Evolutionary conservation across 30 jellyfish, hydroid and myxozoan genomes (phyloP), one percentile per base, ranked within the genome.

Genomic region (Cassiopea andromeda): DNA sequence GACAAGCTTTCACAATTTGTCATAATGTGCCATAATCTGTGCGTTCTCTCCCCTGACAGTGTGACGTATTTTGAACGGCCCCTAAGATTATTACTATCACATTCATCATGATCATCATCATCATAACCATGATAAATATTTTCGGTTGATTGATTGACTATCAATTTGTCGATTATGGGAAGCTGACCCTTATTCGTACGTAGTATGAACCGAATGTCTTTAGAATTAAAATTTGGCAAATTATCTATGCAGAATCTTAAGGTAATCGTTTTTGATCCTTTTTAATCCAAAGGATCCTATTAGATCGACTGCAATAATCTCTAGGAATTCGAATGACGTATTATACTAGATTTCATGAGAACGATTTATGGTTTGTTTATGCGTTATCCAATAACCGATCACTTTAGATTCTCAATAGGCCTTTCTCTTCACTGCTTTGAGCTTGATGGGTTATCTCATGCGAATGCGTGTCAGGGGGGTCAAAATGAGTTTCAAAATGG

Each of bases 211-310:
- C 0, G 38, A 27, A 27, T 27, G 0, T 27, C 38, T 27, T 27
- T 27, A 27, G 38, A 27, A 27, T 27, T 27, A 27, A 27, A 27
- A 27, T 27, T 44, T 70, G 79, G n/a, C 79, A 18, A 15, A 27
- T 70, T 8, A 3, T 70, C 15, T 27, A 6, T 70, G 15, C 79
- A 70, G n/a, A 70, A 70, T 70, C 79, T 15, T 10, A 70, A 1
- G 54, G 18, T 38, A 70, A 70, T 70, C 79, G n/a, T 27, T 8
- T 10, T 70, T 16, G 27, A 70, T 70, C 79, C 79, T 70, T 1
- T 70, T 43, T 70, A 70, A 70, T 70, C 79, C 79, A 70, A 27
- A 70, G 79, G 79, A 70, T 70, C 79, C 15, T 43, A 18, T 38
- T 70, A 18, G 27, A 70, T 18, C 79, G 79, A 70, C 38, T 70